These are phyloP conservation scores for Cepaea hortensis DNA, from an alignment of 2,888 invertebrate species.

Conservation along the genomic window DNA sequence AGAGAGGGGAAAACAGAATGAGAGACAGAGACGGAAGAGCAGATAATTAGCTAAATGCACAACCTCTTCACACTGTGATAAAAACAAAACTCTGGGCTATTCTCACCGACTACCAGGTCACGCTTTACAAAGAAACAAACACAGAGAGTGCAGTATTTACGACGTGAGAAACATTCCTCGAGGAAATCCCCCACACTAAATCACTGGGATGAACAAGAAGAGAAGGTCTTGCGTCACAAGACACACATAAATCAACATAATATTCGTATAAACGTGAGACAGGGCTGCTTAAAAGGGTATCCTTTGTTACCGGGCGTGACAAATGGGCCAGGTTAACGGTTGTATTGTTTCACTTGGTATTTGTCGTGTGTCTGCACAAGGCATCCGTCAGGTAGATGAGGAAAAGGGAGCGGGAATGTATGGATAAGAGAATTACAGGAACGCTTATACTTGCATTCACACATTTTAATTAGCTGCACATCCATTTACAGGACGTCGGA, in stretches of 20 bases:
- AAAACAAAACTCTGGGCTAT: background rate
- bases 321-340: background rate
- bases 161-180: background rate
- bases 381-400: too few relatives aligned
- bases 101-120: too few relatives aligned
- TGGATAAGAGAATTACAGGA: too few relatives aligned
- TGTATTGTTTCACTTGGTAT: too few relatives aligned
- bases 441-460: too few relatives aligned
- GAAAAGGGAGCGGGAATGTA: too few relatives aligned
- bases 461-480: too few relatives aligned
- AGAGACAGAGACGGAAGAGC: too few relatives aligned
- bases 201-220: background rate
- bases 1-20: too few relatives aligned
- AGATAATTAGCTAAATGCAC: slow-evolving; percentile 7
- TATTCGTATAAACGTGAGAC: slow-evolving; percentile 9
- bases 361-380: too few relatives aligned
- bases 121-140: background rate
- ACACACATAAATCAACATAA: slow-evolving; percentile 21
- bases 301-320: slow-evolving; percentile 10
- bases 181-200: background rate
- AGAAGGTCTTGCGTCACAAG: background rate
- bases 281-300: background rate
- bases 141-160: background rate
- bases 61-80: background rate
- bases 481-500: too few relatives aligned